A percentile compares a stretch with the other conserved stretches of the same genome.
Evolutionary conservation across 2,888 invertebrate genomes (phyloP).

Genomic region (Lepidocyrtinus sp.): DNA sequence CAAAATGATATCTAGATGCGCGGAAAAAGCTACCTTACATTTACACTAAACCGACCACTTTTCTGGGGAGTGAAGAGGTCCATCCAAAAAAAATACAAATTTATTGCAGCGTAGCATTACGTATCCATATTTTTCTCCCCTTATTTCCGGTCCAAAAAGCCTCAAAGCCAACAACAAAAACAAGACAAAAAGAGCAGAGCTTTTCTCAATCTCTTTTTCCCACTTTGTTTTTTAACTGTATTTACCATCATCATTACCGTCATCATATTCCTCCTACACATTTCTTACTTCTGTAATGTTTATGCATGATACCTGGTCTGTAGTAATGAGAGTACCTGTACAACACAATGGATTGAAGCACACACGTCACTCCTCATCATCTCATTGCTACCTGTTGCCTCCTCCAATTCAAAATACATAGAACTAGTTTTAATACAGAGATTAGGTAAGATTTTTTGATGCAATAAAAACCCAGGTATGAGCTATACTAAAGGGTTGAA

Average conservation of each 20-base stretch:
- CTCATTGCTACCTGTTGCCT: slow-evolving; percentile 43
- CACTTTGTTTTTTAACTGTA: slow-evolving; percentile 49
- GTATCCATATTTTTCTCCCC: slow-evolving; percentile 36
- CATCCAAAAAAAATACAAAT: slow-evolving; percentile 12
- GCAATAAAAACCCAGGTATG: slow-evolving; percentile 22
- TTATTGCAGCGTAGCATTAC: slow-evolving; percentile 20
- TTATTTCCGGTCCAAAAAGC: slow-evolving; percentile 47
- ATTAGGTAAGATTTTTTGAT: slow-evolving; percentile 47
- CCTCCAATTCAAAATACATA: slow-evolving; percentile 15
- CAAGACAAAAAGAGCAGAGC: slow-evolving; percentile 3
- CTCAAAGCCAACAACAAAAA: slow-evolving; percentile 27
- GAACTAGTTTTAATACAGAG: slow-evolving; percentile 34
- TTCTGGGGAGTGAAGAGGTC: neutral
- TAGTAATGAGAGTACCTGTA: too few species aligned
- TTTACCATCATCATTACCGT: neutral
- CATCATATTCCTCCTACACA: slow-evolving; percentile 27
- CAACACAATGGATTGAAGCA: slow-evolving; percentile 6
- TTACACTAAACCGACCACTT: slow-evolving; percentile 9
- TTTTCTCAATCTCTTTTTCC: slow-evolving; percentile 26
- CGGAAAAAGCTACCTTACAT: neutral
- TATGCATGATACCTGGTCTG: neutral
- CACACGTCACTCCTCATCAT: slow-evolving; percentile 32
- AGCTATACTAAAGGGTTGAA: slow-evolving; percentile 1
- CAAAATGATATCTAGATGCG: slow-evolving; percentile 9
- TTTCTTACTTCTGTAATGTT: neutral